Percentiles rank a stretch among this genome's conserved stretches.
Evolutionary conservation across 1,140 invertebrate genomes (phyloP).

Genomic region (Drosophila nikananu): DNA sequence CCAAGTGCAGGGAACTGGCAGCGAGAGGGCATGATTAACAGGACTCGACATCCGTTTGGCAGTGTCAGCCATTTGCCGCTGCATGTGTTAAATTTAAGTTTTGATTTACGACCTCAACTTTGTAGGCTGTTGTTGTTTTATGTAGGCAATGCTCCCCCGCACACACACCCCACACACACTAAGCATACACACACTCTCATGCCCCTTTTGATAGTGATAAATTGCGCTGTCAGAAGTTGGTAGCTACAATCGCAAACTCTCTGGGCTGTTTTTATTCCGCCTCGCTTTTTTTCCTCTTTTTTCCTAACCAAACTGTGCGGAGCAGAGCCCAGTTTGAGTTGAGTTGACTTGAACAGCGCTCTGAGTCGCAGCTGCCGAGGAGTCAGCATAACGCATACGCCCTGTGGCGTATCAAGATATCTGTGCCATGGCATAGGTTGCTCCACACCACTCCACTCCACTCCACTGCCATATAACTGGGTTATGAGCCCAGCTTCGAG

Average conservation of each 20-base stretch:
- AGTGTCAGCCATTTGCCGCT: constrained; percentile 75
- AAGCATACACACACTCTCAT: constrained; percentile 25
- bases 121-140: constrained; percentile 71
- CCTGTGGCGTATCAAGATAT: constrained; percentile 57
- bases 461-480: constrained; percentile 47
- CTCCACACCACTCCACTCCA: constrained; percentile 15
- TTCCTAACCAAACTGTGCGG: constrained; percentile 27
- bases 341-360: constrained; percentile 6
- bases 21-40: constrained; percentile 64
- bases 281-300: constrained; percentile 1
- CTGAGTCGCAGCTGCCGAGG: constrained; percentile 52
- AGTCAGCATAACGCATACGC: constrained; percentile 49
- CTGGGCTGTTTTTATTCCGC: constrained; percentile 33
- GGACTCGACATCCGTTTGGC: constrained; percentile 55
- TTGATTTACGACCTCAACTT: constrained; percentile 84
- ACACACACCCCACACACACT: constrained; percentile 14
- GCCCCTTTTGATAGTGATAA: constrained; percentile 72
- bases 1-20: constrained; percentile 29
- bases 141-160: constrained; percentile 67
- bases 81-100: constrained; percentile 84
- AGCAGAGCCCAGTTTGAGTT: constrained; percentile 4
- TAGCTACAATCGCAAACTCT: constrained; percentile 74
- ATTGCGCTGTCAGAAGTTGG: constrained; percentile 83
- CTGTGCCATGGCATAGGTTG: constrained; percentile 72
- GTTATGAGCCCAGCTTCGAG: constrained; percentile 72